Base-by-base conservation (phyloP, 2,797 vertebrate species). In the Scomberomorus guttatus region DNA sequence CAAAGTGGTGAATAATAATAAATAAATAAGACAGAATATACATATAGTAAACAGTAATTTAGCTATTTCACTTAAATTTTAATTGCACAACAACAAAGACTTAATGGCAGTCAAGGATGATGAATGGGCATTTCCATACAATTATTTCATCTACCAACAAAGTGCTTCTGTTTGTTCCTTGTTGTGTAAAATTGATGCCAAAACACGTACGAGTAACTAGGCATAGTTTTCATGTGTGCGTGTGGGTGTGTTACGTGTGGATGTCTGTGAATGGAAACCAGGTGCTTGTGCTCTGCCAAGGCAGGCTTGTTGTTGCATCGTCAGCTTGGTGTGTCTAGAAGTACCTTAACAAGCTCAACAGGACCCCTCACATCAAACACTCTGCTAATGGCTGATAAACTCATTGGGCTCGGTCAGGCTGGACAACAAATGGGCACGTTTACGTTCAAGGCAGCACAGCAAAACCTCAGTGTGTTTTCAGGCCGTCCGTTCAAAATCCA, bases 191-290 rank as follows among this genome's bases (percentile, higher is more conserved):
- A 56, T 22, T 29, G 59, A 71, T 74, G 78, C 70, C 48, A 48
- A 83, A 86, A 88, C 73, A 65, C 57, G 46, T 5, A 71, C 6
- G 18, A 52, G 37, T 81, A 68, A 61, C 59, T 27, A 32, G 12
- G 80, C 57, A 71, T 63, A 42, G 42, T 70, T 58, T 64, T 67
- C 50, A 27, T 61, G 76, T 72, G 77, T 61, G 57, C 24, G 17
- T 18, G 71, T 66, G 80, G 32, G 57, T 52, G 79, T 72, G 56
- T 68, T 62, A 56, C 15, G 70, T 78, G 79, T 61, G 66, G 65
- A 63, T 32, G 75, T 59, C 55, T 73, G 80, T 54, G 87, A 92
- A 94, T 92, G 80, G 88, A 88, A 92, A 90, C 91, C 92, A 93
- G 93, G 87, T 92, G 93, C 79, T 75, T 54, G 74, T 76, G 82